These are phyloP conservation scores for Oncorhynchus nerka DNA, from an alignment of 2,113 vertebrate genomes.

Conservation along the genomic window DNA sequence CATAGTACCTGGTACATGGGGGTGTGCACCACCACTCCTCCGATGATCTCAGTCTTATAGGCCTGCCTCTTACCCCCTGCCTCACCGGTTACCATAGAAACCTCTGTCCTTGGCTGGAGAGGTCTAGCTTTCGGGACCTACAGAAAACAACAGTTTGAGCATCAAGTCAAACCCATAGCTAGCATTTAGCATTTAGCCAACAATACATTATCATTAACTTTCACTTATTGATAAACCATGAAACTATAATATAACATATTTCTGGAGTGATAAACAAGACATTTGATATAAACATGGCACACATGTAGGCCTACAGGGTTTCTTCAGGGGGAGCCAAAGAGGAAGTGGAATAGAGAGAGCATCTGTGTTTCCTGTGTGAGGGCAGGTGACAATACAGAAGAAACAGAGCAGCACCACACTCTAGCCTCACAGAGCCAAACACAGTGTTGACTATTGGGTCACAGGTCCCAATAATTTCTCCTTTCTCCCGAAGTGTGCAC, in stretches of 20 bases:
- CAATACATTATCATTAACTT: neutral
- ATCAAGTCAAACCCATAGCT: neutral
- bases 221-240: neutral
- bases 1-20: constrained; percentile 85
- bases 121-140: constrained; percentile 86
- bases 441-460: too few relatives aligned
- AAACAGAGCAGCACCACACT: too few relatives aligned
- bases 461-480: too few relatives aligned
- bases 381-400: constrained; percentile 51
- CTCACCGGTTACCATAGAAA: constrained; percentile 52
- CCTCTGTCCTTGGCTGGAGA: constrained; percentile 46
- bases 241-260: neutral
- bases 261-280: too few relatives aligned
- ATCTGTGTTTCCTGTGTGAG: too few relatives aligned
- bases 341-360: constrained; percentile 64
- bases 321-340: neutral
- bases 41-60: constrained; percentile 94
- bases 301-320: neutral
- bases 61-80: constrained; percentile 80
- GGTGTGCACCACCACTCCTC: constrained; percentile 93
- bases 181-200: neutral
- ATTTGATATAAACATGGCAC: neutral
- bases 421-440: too few relatives aligned
- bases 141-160: neutral
- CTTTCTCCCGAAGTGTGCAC: too few relatives aligned